These are phyloP conservation scores for Cichladusa arquata DNA, from an alignment of 2,113 vertebrate species.

Conservation along the genomic window DNA sequence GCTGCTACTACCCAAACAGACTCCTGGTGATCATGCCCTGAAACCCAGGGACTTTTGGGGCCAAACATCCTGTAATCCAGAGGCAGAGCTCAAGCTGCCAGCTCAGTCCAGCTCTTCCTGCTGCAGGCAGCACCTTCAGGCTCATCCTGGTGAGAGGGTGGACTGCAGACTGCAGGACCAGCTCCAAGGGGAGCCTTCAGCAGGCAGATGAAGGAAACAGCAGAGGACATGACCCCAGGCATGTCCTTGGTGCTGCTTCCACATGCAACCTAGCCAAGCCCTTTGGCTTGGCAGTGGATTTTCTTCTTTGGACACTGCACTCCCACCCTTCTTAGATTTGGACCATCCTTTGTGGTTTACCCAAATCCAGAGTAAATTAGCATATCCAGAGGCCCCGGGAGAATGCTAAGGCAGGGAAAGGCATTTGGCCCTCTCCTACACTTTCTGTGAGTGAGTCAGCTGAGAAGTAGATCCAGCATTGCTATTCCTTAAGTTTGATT, in stretches of 20 bases:
- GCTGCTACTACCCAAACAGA: neutral
- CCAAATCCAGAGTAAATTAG: neutral
- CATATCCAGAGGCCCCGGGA: neutral
- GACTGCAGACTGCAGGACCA: neutral
- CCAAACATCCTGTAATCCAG: neutral
- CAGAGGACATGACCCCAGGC: neutral
- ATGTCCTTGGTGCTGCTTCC: neutral
- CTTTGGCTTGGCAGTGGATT: neutral
- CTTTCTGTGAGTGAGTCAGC: neutral
- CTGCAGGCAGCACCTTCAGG: neutral
- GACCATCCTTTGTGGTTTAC: neutral
- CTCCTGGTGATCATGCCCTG: rapidly evolving
- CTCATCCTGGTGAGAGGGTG: neutral
- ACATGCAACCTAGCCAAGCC: rapidly evolving
- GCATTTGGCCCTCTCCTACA: neutral
- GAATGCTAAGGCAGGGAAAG: neutral
- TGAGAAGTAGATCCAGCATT: neutral
- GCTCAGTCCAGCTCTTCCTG: neutral
- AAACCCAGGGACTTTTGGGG: neutral
- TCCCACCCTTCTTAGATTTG: neutral
- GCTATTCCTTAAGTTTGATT: neutral
- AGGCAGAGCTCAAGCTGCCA: neutral
- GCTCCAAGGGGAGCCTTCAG: neutral
- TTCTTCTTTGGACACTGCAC: neutral
- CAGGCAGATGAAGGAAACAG: neutral